Evolutionary conservation across 2,797 vertebrate species (phyloP), one percentile per base, ranked within the genome.

Genomic region (Eurystomus glaucurus): DNA sequence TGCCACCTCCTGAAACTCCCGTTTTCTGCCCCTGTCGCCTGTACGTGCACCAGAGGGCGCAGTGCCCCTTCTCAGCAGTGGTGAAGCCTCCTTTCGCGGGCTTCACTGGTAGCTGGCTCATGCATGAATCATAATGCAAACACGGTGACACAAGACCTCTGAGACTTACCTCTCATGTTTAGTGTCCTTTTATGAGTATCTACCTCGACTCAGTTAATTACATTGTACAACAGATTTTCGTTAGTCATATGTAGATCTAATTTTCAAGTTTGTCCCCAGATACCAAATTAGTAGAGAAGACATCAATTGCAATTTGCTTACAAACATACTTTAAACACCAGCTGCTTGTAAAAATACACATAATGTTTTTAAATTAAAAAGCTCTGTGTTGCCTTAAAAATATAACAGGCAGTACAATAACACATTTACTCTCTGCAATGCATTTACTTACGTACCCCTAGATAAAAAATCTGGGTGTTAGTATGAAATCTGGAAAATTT

Each of bases 191-290:
- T 70, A 50, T 37, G 51, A 85, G 43, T 86, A 29, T 78, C 76
- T 76, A 46, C 76, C 90, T 96, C 41, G 3, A 55, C 72, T 96
- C 51, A 33, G 66, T 64, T 93, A 96, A 94, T 84, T 85, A 58
- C 31, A 72, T 76, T 52, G 55, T 22, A 12, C 55, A 79, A 33
- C 77, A 83, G 50, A 60, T 89, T 95, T 97, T 79, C 2, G 15
- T 96, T 92, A 95, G 83, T 96, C 92, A 94, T 91, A 71, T 82
- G 45, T 39, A 91, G 85, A 96, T 87, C 75, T 95, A 71, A 94
- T 96, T 95, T 92, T 85, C 81, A 50, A 78, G 75, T 64, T 51
- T 50, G 64, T 90, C 93, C 95, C 93, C 71, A 1, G 72, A 60
- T 79, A 85, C 86, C 72, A 78, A 94, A 90, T 93, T 93, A 95